A percentile compares a stretch with the other conserved stretches of the same genome.
These are phyloP conservation scores for Drosophila picticornis DNA, from an alignment of 2,888 invertebrate genomes.

Conservation along the genomic window DNA sequence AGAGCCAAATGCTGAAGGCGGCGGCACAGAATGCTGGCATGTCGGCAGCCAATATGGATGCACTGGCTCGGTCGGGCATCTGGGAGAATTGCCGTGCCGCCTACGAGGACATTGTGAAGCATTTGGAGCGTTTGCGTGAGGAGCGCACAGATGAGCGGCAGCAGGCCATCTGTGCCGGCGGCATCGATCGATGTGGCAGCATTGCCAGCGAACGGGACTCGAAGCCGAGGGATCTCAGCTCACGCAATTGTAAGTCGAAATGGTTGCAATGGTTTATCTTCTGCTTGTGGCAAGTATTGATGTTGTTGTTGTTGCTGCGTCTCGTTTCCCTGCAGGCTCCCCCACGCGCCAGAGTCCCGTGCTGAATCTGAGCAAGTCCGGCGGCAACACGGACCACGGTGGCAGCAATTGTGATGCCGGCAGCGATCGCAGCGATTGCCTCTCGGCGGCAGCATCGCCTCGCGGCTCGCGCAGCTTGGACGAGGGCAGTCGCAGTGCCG, in stretches of 20 bases:
- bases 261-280: background rate
- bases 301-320: background rate
- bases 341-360: conserved; percentile 97
- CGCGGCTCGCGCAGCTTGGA: conserved; percentile 81
- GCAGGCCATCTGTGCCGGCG: conserved; percentile 88
- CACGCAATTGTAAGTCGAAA: conserved; percentile 91
- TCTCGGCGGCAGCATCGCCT: conserved; percentile 87
- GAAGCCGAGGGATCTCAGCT: conserved; percentile 94
- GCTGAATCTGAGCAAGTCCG: conserved; percentile 95
- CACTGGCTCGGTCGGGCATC: conserved; percentile 95
- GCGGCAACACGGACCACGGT: conserved; percentile 89
- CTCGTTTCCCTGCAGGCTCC: conserved; percentile 86
- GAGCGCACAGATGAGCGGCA: conserved; percentile 95
- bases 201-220: conserved; percentile 90
- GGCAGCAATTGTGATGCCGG: conserved; percentile 88
- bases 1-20: conserved; percentile 90
- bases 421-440: conserved; percentile 87
- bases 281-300: conserved; percentile 1
- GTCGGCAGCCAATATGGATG: conserved; percentile 91
- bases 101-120: conserved; percentile 97
- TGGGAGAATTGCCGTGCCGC: conserved; percentile 98
- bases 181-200: conserved; percentile 83
- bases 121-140: conserved; percentile 96
- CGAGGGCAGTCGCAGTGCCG: conserved; percentile 74
- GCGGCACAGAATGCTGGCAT: conserved; percentile 91